phyloP scores from a whole-genome alignment of 2,888 invertebrate genomes.

The Sarcophaga caerulescens region DNA sequence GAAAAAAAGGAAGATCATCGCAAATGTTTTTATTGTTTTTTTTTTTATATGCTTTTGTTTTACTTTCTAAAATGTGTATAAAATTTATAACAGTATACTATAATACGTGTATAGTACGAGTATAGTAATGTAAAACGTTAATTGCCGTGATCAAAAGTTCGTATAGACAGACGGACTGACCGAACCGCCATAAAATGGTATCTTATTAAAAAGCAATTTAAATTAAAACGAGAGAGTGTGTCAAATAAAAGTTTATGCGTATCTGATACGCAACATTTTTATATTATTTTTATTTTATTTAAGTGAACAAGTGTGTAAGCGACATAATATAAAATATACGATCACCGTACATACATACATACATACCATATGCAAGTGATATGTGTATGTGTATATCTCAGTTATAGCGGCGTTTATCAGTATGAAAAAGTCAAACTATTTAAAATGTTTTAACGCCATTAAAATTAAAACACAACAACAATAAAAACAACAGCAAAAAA shows the following conservation, averaged over 20 bases:
- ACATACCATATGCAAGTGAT: background rate
- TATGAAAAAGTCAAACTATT: slow-evolving; percentile 49
- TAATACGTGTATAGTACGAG: no score
- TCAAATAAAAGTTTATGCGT: slow-evolving; percentile 41
- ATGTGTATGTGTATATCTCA: background rate
- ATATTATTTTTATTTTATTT: background rate
- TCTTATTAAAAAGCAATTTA: slow-evolving; percentile 60
- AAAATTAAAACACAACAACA: slow-evolving; percentile 59
- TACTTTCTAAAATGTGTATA: background rate
- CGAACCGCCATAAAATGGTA: slow-evolving; percentile 49
- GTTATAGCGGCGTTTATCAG: background rate
- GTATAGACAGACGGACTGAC: slow-evolving; percentile 16
- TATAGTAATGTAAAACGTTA: slow-evolving; percentile 32
- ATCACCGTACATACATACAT: background rate
- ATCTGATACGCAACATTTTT: background rate
- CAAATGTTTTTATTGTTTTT: background rate
- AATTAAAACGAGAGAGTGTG: slow-evolving; percentile 54
- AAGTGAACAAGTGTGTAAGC: background rate
- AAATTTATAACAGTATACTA: background rate
- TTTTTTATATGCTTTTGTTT: background rate
- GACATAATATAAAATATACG: background rate
- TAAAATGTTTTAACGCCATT: slow-evolving; percentile 75
- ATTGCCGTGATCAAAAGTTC: slow-evolving; percentile 37
- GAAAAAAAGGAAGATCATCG: background rate
- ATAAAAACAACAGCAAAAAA: slow-evolving; percentile 22